phyloP scores from a whole-genome alignment of 2,888 invertebrate genomes.

The Habroteleia sp. region DNA sequence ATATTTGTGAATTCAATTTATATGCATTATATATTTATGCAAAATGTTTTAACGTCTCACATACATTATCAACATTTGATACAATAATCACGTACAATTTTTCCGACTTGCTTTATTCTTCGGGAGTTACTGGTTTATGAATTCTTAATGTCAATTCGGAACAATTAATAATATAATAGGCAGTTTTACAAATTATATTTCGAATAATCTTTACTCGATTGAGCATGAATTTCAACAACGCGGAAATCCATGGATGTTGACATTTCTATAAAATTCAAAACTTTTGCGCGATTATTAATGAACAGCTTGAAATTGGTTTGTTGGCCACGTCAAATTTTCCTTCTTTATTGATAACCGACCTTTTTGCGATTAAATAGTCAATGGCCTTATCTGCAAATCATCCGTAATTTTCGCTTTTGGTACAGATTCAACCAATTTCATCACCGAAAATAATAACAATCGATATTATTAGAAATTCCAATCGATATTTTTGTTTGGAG shows the following conservation, averaged over 20 bases:
- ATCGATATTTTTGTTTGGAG: too few species aligned
- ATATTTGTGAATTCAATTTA: constrained; percentile 33
- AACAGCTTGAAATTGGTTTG: constrained; percentile 38
- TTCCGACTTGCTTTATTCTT: constrained; percentile 18
- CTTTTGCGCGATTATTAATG: constrained; percentile 35
- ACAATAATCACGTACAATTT: constrained; percentile 31
- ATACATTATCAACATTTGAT: constrained; percentile 45
- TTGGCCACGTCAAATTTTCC: constrained; percentile 36
- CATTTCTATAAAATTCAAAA: constrained; percentile 28
- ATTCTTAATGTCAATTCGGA: constrained; percentile 27
- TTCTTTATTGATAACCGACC: constrained; percentile 36
- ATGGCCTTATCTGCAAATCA: constrained; percentile 3
- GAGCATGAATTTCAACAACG: constrained; percentile 29
- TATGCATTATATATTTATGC: constrained; percentile 36
- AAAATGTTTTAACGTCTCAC: constrained; percentile 38
- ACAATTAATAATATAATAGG: constrained; percentile 42
- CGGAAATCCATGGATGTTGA: constrained; percentile 17
- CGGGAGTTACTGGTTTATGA: constrained; percentile 29
- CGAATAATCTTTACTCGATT: constrained; percentile 20
- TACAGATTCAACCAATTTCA: neutral
- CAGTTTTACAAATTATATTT: constrained; percentile 35
- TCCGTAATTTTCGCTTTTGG: constrained; percentile 11
- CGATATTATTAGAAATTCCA: too few species aligned
- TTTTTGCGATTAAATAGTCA: constrained; percentile 23
- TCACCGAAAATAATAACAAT: neutral